Evolutionary conservation across 1,140 invertebrate genomes (phyloP), one percentile per base, ranked within the genome.

Genomic region (Varroa destructor): DNA sequence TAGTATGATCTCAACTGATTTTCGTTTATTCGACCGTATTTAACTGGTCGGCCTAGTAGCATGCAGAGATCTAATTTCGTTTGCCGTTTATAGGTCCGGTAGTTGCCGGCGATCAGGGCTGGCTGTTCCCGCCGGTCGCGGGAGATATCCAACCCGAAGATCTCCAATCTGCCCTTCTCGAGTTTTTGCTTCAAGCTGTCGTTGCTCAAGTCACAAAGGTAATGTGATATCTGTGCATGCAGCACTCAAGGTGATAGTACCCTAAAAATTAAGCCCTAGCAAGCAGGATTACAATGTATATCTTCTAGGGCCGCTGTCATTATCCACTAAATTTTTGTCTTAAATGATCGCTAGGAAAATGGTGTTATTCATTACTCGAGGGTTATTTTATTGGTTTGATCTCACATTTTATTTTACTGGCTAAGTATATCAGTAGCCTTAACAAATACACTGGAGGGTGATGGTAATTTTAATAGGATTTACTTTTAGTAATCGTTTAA

Each of bases 81-180:
- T 58, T 6, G 46, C 64, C 12, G 43, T 76, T 76, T 57, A 75
- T 77, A 77, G 87, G 87, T 79, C 88, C 88, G 37, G 85, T 93
- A 36, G 86, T 85, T 76, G 84, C 87, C 75, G 84, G 87, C 25
- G 92, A 96, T 76, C 86, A 89, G 57, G 85, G 86, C 42, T 89
- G 92, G 0, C 83, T 96, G 74, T 80, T 95, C 73, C 89, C 90
- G 36, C 86, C 89, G 0, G 87, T 87, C 75, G 85, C 87, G 73
- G 88, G 88, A 72, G 93, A 96, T 77, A 92, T 90, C 79, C 82
- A 85, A n/a, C 85, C 88, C 51, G 91, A 94, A 54, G 91, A 94
- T 78, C 84, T 88, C 75, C 89, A 88, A 37, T 87, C 88, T 75
- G 88, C 87, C 77, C 93, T 91, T 78, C 84, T 97, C 73, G 92